Percentiles rank a stretch among this genome's conserved stretches.
These are phyloP conservation scores for Protobothrops flavoviridis DNA, from an alignment of 2,113 vertebrate genomes.

Conservation along the genomic window DNA sequence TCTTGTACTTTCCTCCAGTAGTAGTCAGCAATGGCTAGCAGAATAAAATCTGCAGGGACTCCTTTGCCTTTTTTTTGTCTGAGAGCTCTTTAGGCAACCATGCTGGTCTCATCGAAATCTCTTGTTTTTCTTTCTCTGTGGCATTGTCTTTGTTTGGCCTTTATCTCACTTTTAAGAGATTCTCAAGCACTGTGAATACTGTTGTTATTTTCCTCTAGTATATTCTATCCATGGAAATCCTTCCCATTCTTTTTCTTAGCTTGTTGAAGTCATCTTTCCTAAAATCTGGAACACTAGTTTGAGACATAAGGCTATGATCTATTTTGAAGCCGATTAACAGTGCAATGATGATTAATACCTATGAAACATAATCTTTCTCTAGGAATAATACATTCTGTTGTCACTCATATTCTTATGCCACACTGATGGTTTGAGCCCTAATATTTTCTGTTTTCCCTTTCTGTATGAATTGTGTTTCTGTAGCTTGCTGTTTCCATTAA, in stretches of 20 bases:
- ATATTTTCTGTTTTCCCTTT: slow-evolving; percentile 13
- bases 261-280: not conserved
- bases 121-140: not conserved
- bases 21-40: not conserved
- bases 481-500: slow-evolving; percentile 15
- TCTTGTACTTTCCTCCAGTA: not conserved
- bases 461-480: slow-evolving; percentile 21
- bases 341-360: not conserved
- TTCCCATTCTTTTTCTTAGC: not conserved
- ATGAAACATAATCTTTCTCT: slow-evolving; percentile 6
- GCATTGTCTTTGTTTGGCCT: not conserved
- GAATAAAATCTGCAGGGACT: not conserved
- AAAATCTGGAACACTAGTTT: not conserved
- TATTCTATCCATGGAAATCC: too few species aligned
- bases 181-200: not conserved
- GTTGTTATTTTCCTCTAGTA: not conserved
- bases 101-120: not conserved
- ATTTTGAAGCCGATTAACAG: not conserved
- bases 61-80: not conserved
- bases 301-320: not conserved
- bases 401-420: not conserved
- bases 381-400: not conserved
- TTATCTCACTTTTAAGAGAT: not conserved
- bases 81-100: not conserved
- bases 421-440: not conserved